Conservation (phyloP, 1,140 invertebrate genomes). For the Drosophila gunungcola region DNA sequence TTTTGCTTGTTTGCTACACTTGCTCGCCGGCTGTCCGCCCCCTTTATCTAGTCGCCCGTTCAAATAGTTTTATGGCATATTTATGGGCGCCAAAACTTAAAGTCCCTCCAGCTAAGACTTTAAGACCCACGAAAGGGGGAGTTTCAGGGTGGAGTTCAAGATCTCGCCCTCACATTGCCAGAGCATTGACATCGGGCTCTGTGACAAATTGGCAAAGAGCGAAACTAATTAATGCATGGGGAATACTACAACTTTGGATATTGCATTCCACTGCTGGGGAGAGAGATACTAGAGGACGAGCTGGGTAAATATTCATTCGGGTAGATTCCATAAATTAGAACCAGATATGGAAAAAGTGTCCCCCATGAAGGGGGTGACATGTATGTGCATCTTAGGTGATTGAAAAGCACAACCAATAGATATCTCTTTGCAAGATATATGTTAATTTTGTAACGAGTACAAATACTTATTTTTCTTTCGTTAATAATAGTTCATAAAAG, state of each 20-base stretch:
- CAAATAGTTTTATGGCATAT: conserved; percentile 82
- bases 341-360: not conserved
- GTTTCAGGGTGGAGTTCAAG: conserved; percentile 10
- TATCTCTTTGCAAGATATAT: not conserved
- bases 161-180: conserved; percentile 16
- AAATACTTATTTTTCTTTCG: too few relatives aligned
- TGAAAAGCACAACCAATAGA: not conserved
- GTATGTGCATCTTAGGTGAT: not conserved
- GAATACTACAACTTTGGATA: conserved; percentile 36
- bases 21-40: conserved; percentile 69
- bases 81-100: conserved; percentile 81
- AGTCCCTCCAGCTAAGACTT: conserved; percentile 75
- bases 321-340: conserved; percentile 2
- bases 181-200: conserved; percentile 58
- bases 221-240: conserved; percentile 73
- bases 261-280: conserved; percentile 38
- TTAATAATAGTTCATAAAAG: too few relatives aligned
- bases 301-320: conserved; percentile 30
- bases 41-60: conserved; percentile 72
- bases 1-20: conserved; percentile 63
- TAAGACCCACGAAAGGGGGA: conserved; percentile 50
- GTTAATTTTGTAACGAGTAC: too few relatives aligned
- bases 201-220: conserved; percentile 70
- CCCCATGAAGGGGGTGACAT: not conserved
- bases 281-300: not conserved